Percentiles rank a stretch among this genome's conserved stretches.
Conservation (phyloP, 2,888 invertebrate species). For the Griposia aprilina region DNA sequence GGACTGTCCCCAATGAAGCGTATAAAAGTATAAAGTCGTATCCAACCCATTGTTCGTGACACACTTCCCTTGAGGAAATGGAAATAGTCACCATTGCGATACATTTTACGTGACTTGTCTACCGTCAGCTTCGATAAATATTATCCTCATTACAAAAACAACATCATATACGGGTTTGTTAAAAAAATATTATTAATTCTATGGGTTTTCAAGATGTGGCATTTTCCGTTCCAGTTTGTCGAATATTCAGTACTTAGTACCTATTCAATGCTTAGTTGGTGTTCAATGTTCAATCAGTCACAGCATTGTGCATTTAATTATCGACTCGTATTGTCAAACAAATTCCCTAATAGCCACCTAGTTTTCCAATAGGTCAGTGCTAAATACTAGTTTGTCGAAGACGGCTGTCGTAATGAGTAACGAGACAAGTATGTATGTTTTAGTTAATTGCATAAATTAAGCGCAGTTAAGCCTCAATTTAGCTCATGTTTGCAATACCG, state of each 20-base stretch:
- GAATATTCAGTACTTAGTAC: constrained; percentile 4
- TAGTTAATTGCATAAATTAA: constrained; percentile 38
- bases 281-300: constrained; percentile 20
- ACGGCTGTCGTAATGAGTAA: neutral
- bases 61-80: constrained; percentile 58
- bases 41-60: constrained; percentile 70
- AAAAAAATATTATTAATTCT: neutral
- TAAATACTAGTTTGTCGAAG: constrained; percentile 3
- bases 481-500: constrained; percentile 24
- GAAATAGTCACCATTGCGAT: constrained; percentile 41
- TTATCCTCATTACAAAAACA: constrained; percentile 32
- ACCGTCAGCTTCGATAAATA: constrained; percentile 1
- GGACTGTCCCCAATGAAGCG: constrained; percentile 55
- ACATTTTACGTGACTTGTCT: constrained; percentile 48
- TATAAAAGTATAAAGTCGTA: constrained; percentile 50
- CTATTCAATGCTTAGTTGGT: constrained; percentile 32
- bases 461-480: constrained; percentile 14
- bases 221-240: constrained; percentile 41
- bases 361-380: constrained; percentile 36
- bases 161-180: constrained; percentile 2
- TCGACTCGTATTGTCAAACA: constrained; percentile 35
- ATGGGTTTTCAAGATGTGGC: neutral
- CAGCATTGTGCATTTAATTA: constrained; percentile 17
- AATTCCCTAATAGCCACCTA: constrained; percentile 34
- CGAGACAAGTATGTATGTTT: constrained; percentile 34